Base-by-base conservation (phyloP, 2,113 vertebrate species). In the Marmota flaviventris region DNA sequence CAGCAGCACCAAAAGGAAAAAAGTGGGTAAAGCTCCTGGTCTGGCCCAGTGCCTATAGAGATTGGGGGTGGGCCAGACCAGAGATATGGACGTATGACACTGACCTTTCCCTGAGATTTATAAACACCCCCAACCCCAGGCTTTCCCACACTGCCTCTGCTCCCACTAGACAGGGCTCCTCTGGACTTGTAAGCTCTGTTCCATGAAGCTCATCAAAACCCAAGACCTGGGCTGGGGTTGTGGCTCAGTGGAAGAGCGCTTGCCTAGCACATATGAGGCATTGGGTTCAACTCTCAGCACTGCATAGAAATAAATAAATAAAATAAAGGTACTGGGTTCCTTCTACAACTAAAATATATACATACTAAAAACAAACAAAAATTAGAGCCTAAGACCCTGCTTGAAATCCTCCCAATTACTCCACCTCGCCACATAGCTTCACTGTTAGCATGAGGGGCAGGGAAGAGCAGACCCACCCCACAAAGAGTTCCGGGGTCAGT, bases 61-160 rank as follows among this genome's bases (percentile, higher is more conserved):
- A 22, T 27, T 70, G 8, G 24, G 67, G 39, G 10, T 61, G 51
- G 78, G n/a, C 12, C 45, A 45, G 45, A 45, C 45, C 45, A 4
- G 14, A 11, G 4, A 63, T 3, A 34, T 42, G 17, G 24, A 85
- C 13, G 8, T 24, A 37, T 0, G 16, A 67, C 11, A 0, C 65
- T 79, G 29, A 29, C 27, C 48, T 25, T 85, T 37, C 65, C 29
- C 45, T 73, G 42, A 4, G 61, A 65, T 32, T 56, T 25, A 18
- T 37, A 91, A 39, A 8, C 14, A 3, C 72, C 25, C 18, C 37
- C 37, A 20, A 12, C 76, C 27, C 58, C 45, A 37, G 5, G 17
- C 22, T 48, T 42, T 8, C 17, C 53, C 32, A 78, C 18, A 45
- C 20, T 2, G 14, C 39, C 13, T 45, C 48, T 76, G 58, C 39